These are phyloP conservation scores for Mormyrops attenuatus DNA, from an alignment of 2,797 vertebrate genomes.

Conservation along the genomic window DNA sequence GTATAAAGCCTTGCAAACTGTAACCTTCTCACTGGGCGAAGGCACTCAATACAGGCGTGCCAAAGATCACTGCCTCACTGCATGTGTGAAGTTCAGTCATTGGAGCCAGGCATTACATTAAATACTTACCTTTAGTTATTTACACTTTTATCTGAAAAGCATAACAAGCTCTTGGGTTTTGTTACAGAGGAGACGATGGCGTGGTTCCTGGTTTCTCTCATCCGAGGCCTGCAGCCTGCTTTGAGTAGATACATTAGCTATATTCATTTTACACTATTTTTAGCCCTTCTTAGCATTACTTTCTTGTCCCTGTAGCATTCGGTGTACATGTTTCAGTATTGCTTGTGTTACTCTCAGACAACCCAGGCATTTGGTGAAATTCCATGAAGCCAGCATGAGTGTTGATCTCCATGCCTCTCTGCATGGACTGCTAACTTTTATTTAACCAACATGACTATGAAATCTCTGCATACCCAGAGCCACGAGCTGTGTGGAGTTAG, in stretches of 20 bases:
- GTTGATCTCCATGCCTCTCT: not conserved
- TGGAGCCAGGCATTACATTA: not conserved
- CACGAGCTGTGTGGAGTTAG: not conserved
- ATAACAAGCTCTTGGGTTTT: not conserved
- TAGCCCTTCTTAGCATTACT: not conserved
- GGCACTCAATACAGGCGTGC: not conserved
- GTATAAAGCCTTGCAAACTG: not conserved
- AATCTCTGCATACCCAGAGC: not conserved
- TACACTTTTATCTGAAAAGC: not conserved
- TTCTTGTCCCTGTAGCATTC: not conserved
- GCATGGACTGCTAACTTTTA: not conserved
- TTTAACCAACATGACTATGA: not conserved
- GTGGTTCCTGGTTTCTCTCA: not conserved
- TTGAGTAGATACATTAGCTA: not conserved
- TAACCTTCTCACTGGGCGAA: not conserved
- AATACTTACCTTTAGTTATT: not conserved
- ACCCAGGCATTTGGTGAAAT: not conserved
- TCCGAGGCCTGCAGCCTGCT: not conserved
- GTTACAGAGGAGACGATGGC: not conserved
- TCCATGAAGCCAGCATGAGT: not conserved
- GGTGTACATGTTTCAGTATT: not conserved
- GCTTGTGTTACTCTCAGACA: not conserved
- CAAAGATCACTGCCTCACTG: not conserved
- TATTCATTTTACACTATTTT: not conserved
- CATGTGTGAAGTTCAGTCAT: not conserved